These are phyloP conservation scores for Eueremaeus valkanovi DNA, from an alignment of 2,888 invertebrate genomes.

Conservation along the genomic window DNA sequence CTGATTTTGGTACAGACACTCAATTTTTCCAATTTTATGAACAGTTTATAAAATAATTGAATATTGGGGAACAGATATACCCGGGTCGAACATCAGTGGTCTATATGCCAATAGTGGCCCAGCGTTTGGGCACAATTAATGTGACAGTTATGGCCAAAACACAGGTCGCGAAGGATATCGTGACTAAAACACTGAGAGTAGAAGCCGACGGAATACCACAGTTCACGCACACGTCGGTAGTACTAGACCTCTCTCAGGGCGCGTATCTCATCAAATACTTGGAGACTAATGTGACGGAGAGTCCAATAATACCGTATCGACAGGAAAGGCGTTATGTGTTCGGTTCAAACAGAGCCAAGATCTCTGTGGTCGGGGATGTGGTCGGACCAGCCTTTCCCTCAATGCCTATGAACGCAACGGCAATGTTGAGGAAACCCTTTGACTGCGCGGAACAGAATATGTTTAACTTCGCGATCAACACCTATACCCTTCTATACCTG, in stretches of 20 bases:
- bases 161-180: constrained; percentile 53
- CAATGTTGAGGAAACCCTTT: constrained; percentile 53
- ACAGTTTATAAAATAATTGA: too few relatives aligned
- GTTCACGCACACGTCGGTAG: constrained; percentile 82
- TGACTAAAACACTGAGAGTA: constrained; percentile 56
- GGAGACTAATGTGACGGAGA: constrained; percentile 91
- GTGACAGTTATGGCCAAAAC: constrained; percentile 67
- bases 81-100: constrained; percentile 61
- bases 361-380: constrained; percentile 66
- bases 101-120: constrained; percentile 83
- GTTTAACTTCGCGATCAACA: constrained; percentile 92
- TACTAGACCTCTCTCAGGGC: constrained; percentile 85
- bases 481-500: constrained; percentile 87
- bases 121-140: constrained; percentile 65
- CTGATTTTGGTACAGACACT: constrained; percentile 67
- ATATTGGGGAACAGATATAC: too few relatives aligned
- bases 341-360: constrained; percentile 72
- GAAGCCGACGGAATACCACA: constrained; percentile 88
- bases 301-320: constrained; percentile 85
- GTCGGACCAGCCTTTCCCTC: constrained; percentile 86
- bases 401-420: constrained; percentile 53
- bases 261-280: constrained; percentile 89
- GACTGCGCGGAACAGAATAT: constrained; percentile 81
- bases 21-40: background rate
- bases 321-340: constrained; percentile 87